These are phyloP conservation scores for Eupristina koningsbergeri DNA, from an alignment of 1,140 invertebrate species.

Conservation along the genomic window DNA sequence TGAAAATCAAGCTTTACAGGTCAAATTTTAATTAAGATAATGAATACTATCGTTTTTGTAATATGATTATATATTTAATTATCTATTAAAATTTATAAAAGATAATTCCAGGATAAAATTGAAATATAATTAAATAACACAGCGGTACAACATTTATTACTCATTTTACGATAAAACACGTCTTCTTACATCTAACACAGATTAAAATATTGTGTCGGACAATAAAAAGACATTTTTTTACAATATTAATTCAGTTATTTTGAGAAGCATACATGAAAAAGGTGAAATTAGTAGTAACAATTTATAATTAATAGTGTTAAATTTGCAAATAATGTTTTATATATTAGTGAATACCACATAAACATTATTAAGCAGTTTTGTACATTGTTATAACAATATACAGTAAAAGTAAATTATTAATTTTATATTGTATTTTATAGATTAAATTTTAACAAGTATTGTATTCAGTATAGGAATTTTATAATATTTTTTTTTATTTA, in stretches of 20 bases:
- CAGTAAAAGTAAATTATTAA: not conserved
- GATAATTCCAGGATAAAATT: not conserved
- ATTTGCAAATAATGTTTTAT: not conserved
- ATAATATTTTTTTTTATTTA: too few relatives aligned
- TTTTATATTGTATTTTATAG: not conserved
- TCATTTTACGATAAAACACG: constrained; percentile 16
- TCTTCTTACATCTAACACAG: not conserved
- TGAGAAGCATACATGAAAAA: not conserved
- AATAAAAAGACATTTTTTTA: constrained; percentile 16
- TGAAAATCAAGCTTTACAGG: not conserved
- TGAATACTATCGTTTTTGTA: not conserved
- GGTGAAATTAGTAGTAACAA: not conserved
- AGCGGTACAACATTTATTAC: not conserved
- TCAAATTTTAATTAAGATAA: not conserved
- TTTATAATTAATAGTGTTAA: not conserved
- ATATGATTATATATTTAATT: not conserved
- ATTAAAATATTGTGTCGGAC: constrained; percentile 15
- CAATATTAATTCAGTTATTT: not conserved
- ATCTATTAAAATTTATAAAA: constrained; percentile 21
- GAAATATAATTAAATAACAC: constrained; percentile 12
- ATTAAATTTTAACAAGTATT: not conserved
- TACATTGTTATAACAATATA: not conserved
- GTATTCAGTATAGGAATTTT: too few relatives aligned
- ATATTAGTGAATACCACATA: not conserved
- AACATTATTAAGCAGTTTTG: not conserved